phyloP scores from a whole-genome alignment of 1,140 invertebrate genomes.

The Olivierus martensii region DNA sequence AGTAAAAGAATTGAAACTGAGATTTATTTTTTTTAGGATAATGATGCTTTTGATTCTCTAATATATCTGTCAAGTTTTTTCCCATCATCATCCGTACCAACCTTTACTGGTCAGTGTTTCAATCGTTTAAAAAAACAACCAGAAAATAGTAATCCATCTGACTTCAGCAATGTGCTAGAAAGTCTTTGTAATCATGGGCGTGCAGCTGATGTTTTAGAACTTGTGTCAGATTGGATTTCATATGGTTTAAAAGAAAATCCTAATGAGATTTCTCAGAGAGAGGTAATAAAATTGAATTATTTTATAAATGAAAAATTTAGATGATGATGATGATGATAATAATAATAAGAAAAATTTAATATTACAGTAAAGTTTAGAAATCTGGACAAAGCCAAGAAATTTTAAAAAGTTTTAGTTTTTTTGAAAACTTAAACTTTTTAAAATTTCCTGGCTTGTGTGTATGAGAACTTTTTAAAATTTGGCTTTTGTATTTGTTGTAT shows the following conservation, averaged over 20 bases:
- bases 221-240: background rate
- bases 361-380: too few species aligned
- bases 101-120: background rate
- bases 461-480: too few species aligned
- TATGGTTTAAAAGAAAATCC: background rate
- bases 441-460: too few species aligned
- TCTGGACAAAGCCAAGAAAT: too few species aligned
- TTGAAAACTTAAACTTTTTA: too few species aligned
- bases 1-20: background rate
- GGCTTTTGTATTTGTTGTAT: too few species aligned
- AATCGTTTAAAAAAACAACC: background rate
- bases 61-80: constrained; percentile 2
- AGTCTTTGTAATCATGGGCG: constrained; percentile 1
- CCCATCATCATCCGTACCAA: background rate
- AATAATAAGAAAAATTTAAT: too few species aligned
- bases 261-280: too few species aligned
- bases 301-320: too few species aligned
- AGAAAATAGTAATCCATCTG: background rate
- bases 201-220: background rate
- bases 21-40: background rate
- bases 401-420: too few species aligned
- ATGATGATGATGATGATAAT: too few species aligned
- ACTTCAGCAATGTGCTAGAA: background rate
- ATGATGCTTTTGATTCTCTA: background rate
- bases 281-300: too few species aligned